Percentiles rank a stretch among this genome's conserved stretches.
Conservation (phyloP, 2,888 invertebrate species). For the Mimas tiliae region DNA sequence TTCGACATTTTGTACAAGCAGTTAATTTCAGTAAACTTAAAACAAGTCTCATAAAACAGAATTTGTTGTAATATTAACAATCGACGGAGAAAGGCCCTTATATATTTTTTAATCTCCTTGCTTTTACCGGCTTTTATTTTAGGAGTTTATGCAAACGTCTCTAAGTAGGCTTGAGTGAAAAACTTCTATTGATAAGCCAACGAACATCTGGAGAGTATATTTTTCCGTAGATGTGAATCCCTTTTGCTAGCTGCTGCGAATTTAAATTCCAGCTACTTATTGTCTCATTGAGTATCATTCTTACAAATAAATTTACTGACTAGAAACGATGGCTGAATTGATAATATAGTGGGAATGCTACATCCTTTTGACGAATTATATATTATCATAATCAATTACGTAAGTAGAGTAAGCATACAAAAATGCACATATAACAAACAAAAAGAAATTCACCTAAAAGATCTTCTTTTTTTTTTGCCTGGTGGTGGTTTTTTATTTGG, state of each 20-base stretch:
- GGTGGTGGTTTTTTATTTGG: too few relatives aligned
- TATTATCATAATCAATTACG: too few relatives aligned
- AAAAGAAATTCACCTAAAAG: too few relatives aligned
- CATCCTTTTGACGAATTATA: too few relatives aligned
- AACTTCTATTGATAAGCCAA: slow-evolving; percentile 36
- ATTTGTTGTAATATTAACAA: slow-evolving; percentile 34
- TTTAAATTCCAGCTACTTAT: neutral
- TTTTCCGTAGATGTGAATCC: slow-evolving; percentile 15
- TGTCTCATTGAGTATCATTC: too few relatives aligned
- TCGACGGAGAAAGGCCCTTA: slow-evolving; percentile 27
- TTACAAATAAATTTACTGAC: too few relatives aligned
- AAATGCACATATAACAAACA: too few relatives aligned
- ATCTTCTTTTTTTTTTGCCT: too few relatives aligned
- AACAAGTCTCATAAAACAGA: slow-evolving; percentile 33
- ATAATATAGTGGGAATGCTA: too few relatives aligned
- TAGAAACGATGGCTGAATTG: too few relatives aligned
- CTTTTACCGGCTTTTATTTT: slow-evolving; percentile 30
- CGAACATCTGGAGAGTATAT: slow-evolving; percentile 30
- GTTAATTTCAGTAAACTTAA: slow-evolving; percentile 30
- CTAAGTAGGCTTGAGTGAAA: slow-evolving; percentile 32
- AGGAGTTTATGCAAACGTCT: slow-evolving; percentile 33
- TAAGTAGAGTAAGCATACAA: too few relatives aligned
- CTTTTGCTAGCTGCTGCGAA: neutral
- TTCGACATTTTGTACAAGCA: slow-evolving; percentile 24
- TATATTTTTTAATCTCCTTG: slow-evolving; percentile 33